Evolutionary conservation across 2,113 vertebrate species (phyloP), one percentile per base, ranked within the genome.

Genomic region (Oncorhynchus masou): DNA sequence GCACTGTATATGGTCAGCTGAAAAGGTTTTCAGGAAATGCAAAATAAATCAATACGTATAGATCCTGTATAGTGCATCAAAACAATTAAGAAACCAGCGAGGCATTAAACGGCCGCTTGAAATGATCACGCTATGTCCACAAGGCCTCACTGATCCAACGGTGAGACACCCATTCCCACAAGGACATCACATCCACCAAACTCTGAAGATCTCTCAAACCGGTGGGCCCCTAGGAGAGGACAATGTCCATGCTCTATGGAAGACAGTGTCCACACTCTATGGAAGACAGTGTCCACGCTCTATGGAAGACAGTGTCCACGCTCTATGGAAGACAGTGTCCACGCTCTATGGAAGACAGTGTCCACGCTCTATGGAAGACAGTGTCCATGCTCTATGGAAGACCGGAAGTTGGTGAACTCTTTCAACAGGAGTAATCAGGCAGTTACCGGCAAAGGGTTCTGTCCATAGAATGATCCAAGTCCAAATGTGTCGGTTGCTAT

Each of bases 381-480:
- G 11, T 62, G 59, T n/a, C 59, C 59, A 62, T 62, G 59, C 22
- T 22, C 59, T 5, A 22, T 2, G 8, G 16, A 7, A 16, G n/a
- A 24, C 59, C n/a, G 19, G 76, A 49, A 82, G 34, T 75, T 73
- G 15, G 64, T 65, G n/a, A 60, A 77, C 49, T 54, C 29, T 25
- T 22, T 22, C 59, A 8, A 25, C 6, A 0, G 49, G 29, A 15
- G 3, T 15, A 60, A 60, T 79, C 45, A 27, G n/a, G 67, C 20
- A 69, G 39, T 19, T 29, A 71, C 39, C 11, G 39, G 39, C 24
- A 39, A 68, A 74, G 25, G 4, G 19, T 25, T 65, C n/a, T 74
- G 15, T 74, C 8, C 54, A 71, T 60, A 68, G 11, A 73, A 71
- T 12, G 73, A 59, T 22, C 12, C 65, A 20, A 31, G 34, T 5